Evolutionary conservation across 2,797 vertebrate genomes (phyloP), one percentile per base, ranked within the genome.

Genomic region (Rhyacichthys aspro): DNA sequence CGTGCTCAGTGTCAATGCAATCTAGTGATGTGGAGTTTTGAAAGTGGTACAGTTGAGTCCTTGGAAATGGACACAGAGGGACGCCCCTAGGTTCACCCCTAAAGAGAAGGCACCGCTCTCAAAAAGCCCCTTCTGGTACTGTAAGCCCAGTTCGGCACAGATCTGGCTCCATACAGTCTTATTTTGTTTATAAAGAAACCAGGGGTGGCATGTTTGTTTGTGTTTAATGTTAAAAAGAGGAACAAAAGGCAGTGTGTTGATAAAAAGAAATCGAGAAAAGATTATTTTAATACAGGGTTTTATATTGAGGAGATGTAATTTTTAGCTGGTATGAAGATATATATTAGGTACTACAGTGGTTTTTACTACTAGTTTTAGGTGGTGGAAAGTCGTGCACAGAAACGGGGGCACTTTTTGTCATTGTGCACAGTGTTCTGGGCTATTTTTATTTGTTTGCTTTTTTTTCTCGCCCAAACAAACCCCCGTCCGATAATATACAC

Each of bases 241-340:
- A 86, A 83, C n/a, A 76, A 79, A 79, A 69, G 58, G 72, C 59
- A 65, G 75, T 76, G 76, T 78, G 81, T 74, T 84, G 81, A 83
- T 86, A 71, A 84, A 82, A 81, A 69, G 52, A 76, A 85, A 81
- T 79, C 64, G 65, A 66, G 59, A 47, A 64, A 66, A 74, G 74
- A 82, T 78, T 77, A 79, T 86, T 83, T 84, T 80, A 86, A 88
- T 86, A 92, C 91, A 91, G 91, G 91, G 88, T 92, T n/a, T n/a
- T 85, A 86, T 86, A 75, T 78, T 65, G 79, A 82, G 67, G 69
- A 85, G 76, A 81, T 88, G 74, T 81, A 76, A 83, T 79, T 67
- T 88, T 75, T 86, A 66, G 78, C 72, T 91, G 83, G 68, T 92
- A 88, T 90, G 86, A 87, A 91, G 82, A 86, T 90, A 78, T 89